These are phyloP conservation scores for Cyclophora albipunctata DNA, from an alignment of 2,888 invertebrate species.

Conservation along the genomic window DNA sequence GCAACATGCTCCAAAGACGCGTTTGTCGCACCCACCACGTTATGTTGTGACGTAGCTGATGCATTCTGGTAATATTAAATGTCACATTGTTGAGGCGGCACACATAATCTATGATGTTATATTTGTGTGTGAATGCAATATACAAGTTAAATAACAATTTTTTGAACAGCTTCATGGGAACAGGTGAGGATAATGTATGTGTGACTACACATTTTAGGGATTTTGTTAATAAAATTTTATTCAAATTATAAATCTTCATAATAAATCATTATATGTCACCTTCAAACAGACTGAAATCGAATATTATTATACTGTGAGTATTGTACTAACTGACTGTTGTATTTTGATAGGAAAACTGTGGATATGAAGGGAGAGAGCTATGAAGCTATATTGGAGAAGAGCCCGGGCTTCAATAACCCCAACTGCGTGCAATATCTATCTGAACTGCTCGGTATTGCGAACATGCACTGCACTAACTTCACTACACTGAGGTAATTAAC, in stretches of 20 bases:
- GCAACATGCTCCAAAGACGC: constrained; percentile 51
- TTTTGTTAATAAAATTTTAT: constrained; percentile 32
- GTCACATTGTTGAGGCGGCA: constrained; percentile 66
- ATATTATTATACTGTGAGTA: constrained; percentile 18
- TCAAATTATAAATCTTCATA: constrained; percentile 5
- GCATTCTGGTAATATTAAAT: constrained; percentile 63
- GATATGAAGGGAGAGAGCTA: constrained; percentile 86
- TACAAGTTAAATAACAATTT: constrained; percentile 67
- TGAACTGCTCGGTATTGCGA: constrained; percentile 82
- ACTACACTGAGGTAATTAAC: constrained; percentile 78
- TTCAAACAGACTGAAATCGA: constrained; percentile 37
- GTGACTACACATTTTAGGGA: constrained; percentile 39
- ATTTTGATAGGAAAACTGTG: constrained; percentile 80
- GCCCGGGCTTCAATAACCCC: constrained; percentile 91
- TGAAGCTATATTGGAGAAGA: constrained; percentile 87
- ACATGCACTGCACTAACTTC: constrained; percentile 81
- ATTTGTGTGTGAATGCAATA: constrained; percentile 70
- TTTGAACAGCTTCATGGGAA: constrained; percentile 73
- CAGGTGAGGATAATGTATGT: constrained; percentile 72
- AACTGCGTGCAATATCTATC: constrained; percentile 90
- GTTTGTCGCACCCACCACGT: constrained; percentile 47
- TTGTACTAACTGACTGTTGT: constrained; percentile 25
- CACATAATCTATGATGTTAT: constrained; percentile 67
- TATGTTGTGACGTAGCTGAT: constrained; percentile 62
- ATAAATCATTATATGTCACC: constrained; percentile 31